A percentile compares a stretch with the other conserved stretches of the same genome.
phyloP scores from a whole-genome alignment of 2,888 invertebrate genomes.

The Bhutanitis thaidina region DNA sequence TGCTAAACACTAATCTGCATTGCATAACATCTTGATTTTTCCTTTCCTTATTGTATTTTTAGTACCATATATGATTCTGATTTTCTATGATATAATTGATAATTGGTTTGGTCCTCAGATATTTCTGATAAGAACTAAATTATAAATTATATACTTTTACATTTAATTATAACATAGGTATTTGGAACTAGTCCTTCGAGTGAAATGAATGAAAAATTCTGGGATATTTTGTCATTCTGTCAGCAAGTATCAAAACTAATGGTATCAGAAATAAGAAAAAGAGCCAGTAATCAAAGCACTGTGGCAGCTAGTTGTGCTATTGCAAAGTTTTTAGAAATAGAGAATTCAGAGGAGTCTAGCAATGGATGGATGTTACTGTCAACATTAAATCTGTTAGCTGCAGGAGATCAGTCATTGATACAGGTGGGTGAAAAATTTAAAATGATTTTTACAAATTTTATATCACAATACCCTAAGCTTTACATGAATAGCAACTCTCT shows the following conservation, averaged over 20 bases:
- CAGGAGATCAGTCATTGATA: slow-evolving; percentile 93
- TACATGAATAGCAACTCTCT: too few relatives aligned
- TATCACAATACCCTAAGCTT: too few relatives aligned
- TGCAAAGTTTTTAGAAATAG: slow-evolving; percentile 97
- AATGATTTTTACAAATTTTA: too few relatives aligned
- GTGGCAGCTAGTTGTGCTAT: slow-evolving; percentile 98
- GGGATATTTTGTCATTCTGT: slow-evolving; percentile 96
- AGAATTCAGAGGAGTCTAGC: slow-evolving; percentile 95
- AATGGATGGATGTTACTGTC: slow-evolving; percentile 98
- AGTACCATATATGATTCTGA: too few relatives aligned
- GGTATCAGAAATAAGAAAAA: slow-evolving; percentile 96
- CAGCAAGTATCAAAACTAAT: slow-evolving; percentile 96
- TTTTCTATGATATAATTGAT: too few relatives aligned
- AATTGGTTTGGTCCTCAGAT: too few relatives aligned
- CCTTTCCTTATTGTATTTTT: too few relatives aligned
- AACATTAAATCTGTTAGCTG: slow-evolving; percentile 93
- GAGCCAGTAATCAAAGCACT: slow-evolving; percentile 97
- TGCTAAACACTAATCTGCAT: too few relatives aligned
- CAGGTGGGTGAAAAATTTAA: slow-evolving; percentile 80
- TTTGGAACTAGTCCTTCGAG: slow-evolving; percentile 95
- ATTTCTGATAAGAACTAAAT: too few relatives aligned
- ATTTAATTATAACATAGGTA: slow-evolving; percentile 80
- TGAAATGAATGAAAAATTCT: slow-evolving; percentile 98
- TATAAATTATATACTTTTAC: too few relatives aligned
- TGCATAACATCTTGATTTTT: too few relatives aligned